Base-by-base conservation (phyloP, 2,113 vertebrate species). In the Paramormyrops kingsleyae region DNA sequence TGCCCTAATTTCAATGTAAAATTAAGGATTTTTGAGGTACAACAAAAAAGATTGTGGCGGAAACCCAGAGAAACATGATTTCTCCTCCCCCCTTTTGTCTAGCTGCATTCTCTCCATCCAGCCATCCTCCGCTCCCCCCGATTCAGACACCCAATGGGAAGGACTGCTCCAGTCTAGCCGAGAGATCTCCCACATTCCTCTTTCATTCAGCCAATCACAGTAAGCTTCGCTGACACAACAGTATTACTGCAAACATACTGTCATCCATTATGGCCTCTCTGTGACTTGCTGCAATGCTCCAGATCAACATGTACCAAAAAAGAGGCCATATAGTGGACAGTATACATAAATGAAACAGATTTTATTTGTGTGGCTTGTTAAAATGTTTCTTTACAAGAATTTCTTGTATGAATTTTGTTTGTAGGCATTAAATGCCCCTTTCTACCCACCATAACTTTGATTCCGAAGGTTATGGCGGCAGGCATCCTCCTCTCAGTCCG, bases 401-500 rank as follows among this genome's bases (percentile, higher is more conserved):
- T 80, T 46, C 83, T 47, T 84, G 39, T 24, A 83, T 83, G 7
- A 47, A n/a, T 24, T 47, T 47, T 44, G 9, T 46, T 46, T 46
- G 7, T 42, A 24, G 35, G 80, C 4, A 44, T 83, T 42, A 10
- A 44, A 46, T 42, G 8, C 19, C 5, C 15, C 21, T 27, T 42
- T 47, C 31, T 27, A 44, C 46, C 44, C 66, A 27, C 88, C 74
- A n/a, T 13, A 83, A 35, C 17, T 91, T 44, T 27, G 62, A 89
- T 86, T 50, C 90, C 90, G 47, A 74, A 98, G 97, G 97, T 89
- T 94, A 95, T 44, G 94, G 95, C 88, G 97, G 95, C 87, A 95
- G 96, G 87, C 97, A 94, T 15, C 97, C 96, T 1, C 96, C 97
- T 39, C 94, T 99, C 91, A 99, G 98, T 89, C 97, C 97, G 0